Percentiles rank a stretch among this genome's conserved stretches.
These are phyloP conservation scores for Heliconius charithonia DNA, from an alignment of 2,888 invertebrate species.

Conservation along the genomic window DNA sequence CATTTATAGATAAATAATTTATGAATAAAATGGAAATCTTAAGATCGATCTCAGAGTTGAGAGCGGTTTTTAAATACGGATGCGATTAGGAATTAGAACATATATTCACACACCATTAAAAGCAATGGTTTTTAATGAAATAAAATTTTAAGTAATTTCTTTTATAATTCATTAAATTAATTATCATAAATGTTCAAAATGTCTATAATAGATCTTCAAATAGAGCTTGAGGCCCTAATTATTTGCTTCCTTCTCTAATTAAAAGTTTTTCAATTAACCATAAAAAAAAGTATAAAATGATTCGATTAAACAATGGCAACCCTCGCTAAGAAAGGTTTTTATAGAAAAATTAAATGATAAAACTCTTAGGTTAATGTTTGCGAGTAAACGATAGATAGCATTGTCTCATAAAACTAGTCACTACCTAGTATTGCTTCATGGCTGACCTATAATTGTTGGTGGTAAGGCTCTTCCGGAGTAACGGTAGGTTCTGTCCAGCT, in stretches of 20 bases:
- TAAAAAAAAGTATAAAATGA: not conserved
- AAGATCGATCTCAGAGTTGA: too few species aligned
- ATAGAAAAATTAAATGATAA: slow-evolving; percentile 29
- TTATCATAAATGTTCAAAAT: too few species aligned
- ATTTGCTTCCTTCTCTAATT: not conserved
- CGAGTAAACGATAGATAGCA: slow-evolving; percentile 45
- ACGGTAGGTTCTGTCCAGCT: slow-evolving; percentile 27
- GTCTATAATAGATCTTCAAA: not conserved
- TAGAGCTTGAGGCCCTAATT: not conserved
- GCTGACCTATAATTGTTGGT: slow-evolving; percentile 41
- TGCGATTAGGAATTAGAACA: too few species aligned
- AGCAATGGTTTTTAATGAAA: too few species aligned
- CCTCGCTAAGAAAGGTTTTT: slow-evolving; percentile 21
- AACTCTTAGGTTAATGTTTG: slow-evolving; percentile 48
- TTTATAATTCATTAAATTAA: too few species aligned
- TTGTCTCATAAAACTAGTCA: slow-evolving; percentile 42
- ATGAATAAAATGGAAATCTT: too few species aligned
- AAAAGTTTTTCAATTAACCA: not conserved
- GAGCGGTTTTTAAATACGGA: too few species aligned
- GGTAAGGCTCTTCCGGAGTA: slow-evolving; percentile 43
- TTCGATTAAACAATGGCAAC: slow-evolving; percentile 7
- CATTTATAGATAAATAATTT: too few species aligned
- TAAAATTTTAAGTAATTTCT: too few species aligned
- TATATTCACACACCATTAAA: too few species aligned
- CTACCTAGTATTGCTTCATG: slow-evolving; percentile 35